Conservation (phyloP, 35 echinoderm and acorn worm species). For the Nesometra sesokonis region DNA sequence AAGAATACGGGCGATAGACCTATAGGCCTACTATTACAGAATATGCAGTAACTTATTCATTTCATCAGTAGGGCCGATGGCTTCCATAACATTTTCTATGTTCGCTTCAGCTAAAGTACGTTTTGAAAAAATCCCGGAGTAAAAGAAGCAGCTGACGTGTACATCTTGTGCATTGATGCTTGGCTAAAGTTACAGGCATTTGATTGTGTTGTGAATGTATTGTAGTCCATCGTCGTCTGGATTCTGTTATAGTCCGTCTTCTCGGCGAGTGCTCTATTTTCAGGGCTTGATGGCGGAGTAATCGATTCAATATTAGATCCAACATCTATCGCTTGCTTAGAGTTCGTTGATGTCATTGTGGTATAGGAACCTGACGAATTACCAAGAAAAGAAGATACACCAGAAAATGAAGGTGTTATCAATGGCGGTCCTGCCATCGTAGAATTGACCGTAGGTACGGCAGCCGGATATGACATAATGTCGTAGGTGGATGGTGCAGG, state of each 20-base stretch:
- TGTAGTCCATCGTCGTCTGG: too few species aligned
- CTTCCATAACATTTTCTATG: too few species aligned
- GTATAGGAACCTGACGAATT: not conserved
- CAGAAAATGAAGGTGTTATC: not conserved
- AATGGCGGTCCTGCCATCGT: not conserved
- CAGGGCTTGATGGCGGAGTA: not conserved
- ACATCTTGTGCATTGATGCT: too few species aligned
- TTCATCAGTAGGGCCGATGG: too few species aligned
- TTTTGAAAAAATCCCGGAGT: too few species aligned
- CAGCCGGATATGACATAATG: not conserved
- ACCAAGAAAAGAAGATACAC: not conserved
- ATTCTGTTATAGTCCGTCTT: not conserved
- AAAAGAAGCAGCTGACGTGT: too few species aligned
- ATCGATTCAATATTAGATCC: not conserved
- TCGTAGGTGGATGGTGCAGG: not conserved
- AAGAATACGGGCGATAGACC: too few species aligned
- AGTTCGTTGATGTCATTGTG: not conserved
- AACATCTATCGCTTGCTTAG: not conserved
- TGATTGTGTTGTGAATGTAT: too few species aligned
- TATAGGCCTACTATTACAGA: too few species aligned
- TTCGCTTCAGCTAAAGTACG: too few species aligned
- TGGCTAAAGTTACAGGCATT: too few species aligned
- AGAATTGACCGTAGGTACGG: not conserved
- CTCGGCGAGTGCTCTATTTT: not conserved
- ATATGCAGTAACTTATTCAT: too few species aligned